Evolutionary conservation across 2,113 vertebrate species (phyloP).

Genomic region (Sander vitreus): DNA sequence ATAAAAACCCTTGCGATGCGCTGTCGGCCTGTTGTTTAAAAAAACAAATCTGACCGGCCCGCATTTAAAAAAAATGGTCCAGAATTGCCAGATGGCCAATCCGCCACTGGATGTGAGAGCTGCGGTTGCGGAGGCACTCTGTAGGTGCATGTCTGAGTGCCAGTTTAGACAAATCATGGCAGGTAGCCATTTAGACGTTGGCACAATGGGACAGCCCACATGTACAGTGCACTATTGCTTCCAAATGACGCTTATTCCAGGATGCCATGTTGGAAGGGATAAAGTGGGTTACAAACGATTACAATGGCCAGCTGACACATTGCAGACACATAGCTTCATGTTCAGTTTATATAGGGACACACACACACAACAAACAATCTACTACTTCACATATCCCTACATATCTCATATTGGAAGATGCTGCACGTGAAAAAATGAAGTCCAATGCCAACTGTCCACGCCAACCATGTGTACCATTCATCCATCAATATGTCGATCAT

Average conservation of each 20-base stretch:
- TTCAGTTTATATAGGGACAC: background rate
- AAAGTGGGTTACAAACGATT: slow-evolving; percentile 9
- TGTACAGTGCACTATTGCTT: slow-evolving; percentile 36
- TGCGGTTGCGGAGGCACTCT: slow-evolving; percentile 53
- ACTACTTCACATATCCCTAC: too few species aligned
- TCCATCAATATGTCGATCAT: background rate
- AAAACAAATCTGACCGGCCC: too few species aligned
- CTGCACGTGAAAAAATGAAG: too few species aligned
- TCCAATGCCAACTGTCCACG: too few species aligned
- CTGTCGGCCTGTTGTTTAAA: too few species aligned
- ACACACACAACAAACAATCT: too few species aligned
- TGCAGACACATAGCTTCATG: slow-evolving; percentile 20
- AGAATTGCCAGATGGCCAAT: too few species aligned
- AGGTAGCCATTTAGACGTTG: slow-evolving; percentile 61
- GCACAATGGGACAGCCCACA: slow-evolving; percentile 34
- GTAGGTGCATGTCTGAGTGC: slow-evolving; percentile 59
- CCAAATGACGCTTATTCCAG: slow-evolving; percentile 60
- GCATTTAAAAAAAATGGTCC: too few species aligned
- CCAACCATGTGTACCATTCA: background rate
- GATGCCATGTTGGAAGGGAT: slow-evolving; percentile 30
- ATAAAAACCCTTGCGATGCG: too few species aligned
- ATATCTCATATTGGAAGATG: too few species aligned
- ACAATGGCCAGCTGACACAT: slow-evolving; percentile 27
- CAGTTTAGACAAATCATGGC: slow-evolving; percentile 53
- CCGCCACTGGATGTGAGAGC: slow-evolving; percentile 49